Evolutionary conservation across 2,113 vertebrate species (phyloP).

Genomic region (Anarhynchus alexandrinus): DNA sequence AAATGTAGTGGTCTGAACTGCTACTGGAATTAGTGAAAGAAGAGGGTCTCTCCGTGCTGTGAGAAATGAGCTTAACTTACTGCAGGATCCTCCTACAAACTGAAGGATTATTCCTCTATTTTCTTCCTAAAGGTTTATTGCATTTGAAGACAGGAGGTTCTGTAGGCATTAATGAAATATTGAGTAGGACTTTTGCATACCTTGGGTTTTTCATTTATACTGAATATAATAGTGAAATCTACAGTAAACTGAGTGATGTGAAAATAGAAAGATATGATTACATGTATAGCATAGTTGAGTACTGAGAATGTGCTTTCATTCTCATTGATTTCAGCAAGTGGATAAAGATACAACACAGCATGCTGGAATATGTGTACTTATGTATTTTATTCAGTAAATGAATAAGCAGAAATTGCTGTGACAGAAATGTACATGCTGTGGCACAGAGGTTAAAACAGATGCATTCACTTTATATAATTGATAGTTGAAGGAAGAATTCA

Average conservation of each 20-base stretch:
- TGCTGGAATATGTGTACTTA: neutral
- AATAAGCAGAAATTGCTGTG: neutral
- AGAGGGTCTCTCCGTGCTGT: neutral
- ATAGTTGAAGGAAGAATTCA: neutral
- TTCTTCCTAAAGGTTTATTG: neutral
- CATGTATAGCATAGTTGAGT: neutral
- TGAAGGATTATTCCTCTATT: neutral
- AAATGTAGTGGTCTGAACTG: neutral
- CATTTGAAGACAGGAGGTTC: neutral
- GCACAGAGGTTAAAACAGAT: neutral
- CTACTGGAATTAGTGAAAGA: neutral
- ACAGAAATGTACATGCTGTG: neutral
- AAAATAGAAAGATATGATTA: neutral
- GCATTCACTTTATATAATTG: neutral
- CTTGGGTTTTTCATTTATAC: neutral
- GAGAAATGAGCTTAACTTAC: neutral
- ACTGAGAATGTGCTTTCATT: neutral
- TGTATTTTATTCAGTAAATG: neutral
- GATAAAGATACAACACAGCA: neutral
- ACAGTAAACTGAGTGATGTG: neutral
- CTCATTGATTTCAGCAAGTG: neutral
- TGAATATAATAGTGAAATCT: neutral
- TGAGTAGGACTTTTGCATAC: neutral
- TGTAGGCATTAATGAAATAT: constrained; percentile 11
- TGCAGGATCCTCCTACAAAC: neutral